These are phyloP conservation scores for Pelecanus crispus DNA, from an alignment of 2,113 vertebrate genomes.

Conservation along the genomic window DNA sequence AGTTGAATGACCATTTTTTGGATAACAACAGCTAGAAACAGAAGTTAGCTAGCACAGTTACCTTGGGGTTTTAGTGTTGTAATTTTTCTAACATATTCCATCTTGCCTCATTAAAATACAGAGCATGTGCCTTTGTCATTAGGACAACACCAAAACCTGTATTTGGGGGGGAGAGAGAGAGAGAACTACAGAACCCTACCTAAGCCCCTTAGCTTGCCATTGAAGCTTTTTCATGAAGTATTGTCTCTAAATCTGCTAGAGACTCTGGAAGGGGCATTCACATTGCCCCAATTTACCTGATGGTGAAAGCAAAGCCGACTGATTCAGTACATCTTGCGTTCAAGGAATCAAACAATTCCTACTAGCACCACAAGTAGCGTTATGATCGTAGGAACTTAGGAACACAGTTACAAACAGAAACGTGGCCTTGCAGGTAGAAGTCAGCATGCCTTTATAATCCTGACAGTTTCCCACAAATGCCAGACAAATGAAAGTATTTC, in stretches of 20 bases:
- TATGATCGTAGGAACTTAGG: not conserved
- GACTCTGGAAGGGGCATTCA: not conserved
- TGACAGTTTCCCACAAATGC: not conserved
- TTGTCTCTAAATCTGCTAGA: not conserved
- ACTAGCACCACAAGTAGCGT: not conserved
- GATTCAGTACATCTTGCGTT: not conserved
- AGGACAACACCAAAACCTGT: not conserved
- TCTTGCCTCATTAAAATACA: not conserved
- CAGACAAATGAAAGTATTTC: not conserved
- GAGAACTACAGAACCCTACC: not conserved
- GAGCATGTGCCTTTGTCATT: not conserved
- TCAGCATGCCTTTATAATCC: not conserved
- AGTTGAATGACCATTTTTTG: not conserved
- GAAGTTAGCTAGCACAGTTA: not conserved
- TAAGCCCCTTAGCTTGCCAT: not conserved
- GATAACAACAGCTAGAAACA: not conserved
- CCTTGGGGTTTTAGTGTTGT: not conserved
- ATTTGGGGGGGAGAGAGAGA: not conserved
- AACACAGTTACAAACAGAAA: not conserved
- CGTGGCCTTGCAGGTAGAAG: not conserved
- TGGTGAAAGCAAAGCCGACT: not conserved
- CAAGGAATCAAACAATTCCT: not conserved
- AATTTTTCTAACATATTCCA: not conserved
- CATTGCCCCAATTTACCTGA: not conserved
- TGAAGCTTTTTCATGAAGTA: not conserved